Evolutionary conservation across 2,888 invertebrate species (phyloP).

Genomic region (Byasa hedistus): DNA sequence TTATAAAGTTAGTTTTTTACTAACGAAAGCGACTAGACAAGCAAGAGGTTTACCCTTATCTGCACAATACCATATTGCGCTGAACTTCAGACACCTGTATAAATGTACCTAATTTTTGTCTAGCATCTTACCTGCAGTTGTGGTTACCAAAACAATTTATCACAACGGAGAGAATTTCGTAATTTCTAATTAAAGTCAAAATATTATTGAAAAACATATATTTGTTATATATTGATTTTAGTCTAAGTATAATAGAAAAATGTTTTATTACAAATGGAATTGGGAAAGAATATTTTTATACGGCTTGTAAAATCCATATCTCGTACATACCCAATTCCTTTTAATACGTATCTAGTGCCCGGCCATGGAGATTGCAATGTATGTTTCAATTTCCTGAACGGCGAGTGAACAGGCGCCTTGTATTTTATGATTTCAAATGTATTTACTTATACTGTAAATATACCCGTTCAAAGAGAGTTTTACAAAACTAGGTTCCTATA

Average conservation of each 20-base stretch:
- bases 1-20: not conserved
- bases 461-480: not conserved
- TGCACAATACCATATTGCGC: too few relatives aligned
- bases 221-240: not conserved
- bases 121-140: not conserved
- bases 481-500: not conserved
- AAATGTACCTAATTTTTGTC: too few relatives aligned
- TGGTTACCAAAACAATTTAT: not conserved
- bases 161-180: not conserved
- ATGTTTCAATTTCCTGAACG: slow-evolving; percentile 73
- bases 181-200: not conserved
- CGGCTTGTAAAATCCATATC: slow-evolving; percentile 27
- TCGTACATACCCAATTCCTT: slow-evolving; percentile 40
- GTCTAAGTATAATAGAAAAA: not conserved
- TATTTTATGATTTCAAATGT: slow-evolving; percentile 47
- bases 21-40: not conserved
- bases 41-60: too few relatives aligned
- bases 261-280: not conserved
- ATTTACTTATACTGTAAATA: slow-evolving; percentile 36
- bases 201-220: too few relatives aligned
- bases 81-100: too few relatives aligned
- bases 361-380: slow-evolving; percentile 62
- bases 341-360: slow-evolving; percentile 41
- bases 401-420: slow-evolving; percentile 51
- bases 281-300: not conserved